phyloP scores from a whole-genome alignment of 2,888 invertebrate genomes.

The Drosophila cognata region DNA sequence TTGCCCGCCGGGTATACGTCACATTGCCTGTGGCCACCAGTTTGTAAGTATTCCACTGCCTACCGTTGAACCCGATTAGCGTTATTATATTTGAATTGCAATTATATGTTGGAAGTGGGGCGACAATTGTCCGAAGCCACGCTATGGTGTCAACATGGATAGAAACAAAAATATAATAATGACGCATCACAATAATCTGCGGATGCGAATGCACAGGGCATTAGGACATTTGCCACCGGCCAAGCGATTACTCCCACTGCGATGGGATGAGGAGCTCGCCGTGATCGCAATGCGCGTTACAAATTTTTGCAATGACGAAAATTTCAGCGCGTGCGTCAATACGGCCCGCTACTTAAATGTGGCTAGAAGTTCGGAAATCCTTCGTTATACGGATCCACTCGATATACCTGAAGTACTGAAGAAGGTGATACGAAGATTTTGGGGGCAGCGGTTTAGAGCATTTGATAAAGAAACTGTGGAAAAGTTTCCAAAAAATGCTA shows the following conservation, averaged over 20 bases:
- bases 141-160: constrained; percentile 27
- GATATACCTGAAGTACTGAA: not conserved
- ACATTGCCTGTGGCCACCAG: constrained; percentile 23
- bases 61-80: not conserved
- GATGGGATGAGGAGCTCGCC: constrained; percentile 41
- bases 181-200: constrained; percentile 17
- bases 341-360: constrained; percentile 33
- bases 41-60: constrained; percentile 41
- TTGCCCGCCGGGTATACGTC: constrained; percentile 21
- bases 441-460: accelerated
- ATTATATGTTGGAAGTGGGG: constrained; percentile 33
- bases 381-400: not conserved
- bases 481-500: not conserved
- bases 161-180: not conserved
- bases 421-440: not conserved
- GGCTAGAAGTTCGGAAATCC: constrained; percentile 13
- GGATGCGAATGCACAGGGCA: not conserved
- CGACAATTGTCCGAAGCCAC: constrained; percentile 14
- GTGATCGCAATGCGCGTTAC: constrained; percentile 53
- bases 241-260: not conserved
- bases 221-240: not conserved
- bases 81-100: not conserved
- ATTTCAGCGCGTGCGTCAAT: constrained; percentile 24
- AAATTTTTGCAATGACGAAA: constrained; percentile 29
- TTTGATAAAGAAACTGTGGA: not conserved